Evolutionary conservation across 2,113 vertebrate genomes (phyloP).

Genomic region (Pelusios castaneus): DNA sequence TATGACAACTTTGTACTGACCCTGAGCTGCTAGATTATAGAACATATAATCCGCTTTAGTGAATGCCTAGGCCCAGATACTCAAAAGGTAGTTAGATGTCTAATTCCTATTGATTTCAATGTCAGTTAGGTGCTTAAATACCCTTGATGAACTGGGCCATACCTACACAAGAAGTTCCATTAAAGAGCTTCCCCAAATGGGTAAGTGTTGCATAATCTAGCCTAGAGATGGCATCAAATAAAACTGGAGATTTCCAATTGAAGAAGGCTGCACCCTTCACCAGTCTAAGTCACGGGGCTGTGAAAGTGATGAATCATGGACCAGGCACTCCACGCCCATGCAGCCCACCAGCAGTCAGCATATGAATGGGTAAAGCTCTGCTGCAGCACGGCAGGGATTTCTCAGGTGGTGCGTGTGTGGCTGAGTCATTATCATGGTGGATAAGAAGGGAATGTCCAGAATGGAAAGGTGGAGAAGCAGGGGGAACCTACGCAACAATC

Average conservation of each 20-base stretch:
- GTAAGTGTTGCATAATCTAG: background rate
- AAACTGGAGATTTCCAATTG: background rate
- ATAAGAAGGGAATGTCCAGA: accelerated
- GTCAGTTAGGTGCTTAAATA: background rate
- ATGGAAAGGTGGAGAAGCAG: background rate
- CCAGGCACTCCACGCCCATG: background rate
- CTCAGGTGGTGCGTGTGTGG: background rate
- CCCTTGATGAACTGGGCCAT: background rate
- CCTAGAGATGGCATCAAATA: background rate
- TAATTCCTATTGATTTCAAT: background rate
- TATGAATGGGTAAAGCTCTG: background rate
- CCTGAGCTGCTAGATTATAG: background rate
- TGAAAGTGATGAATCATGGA: background rate
- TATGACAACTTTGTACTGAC: background rate
- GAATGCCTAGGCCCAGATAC: background rate
- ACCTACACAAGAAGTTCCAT: background rate
- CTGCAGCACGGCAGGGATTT: background rate
- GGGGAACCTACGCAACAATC: background rate
- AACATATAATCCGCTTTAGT: background rate
- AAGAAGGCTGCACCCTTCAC: background rate
- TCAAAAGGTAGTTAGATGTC: background rate
- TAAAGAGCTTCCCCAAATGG: background rate
- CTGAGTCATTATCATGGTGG: no score
- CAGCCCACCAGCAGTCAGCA: background rate
- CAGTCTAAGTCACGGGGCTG: background rate